Evolutionary conservation across 2,113 vertebrate species (phyloP).

Genomic region (Chelonoidis abingdonii): DNA sequence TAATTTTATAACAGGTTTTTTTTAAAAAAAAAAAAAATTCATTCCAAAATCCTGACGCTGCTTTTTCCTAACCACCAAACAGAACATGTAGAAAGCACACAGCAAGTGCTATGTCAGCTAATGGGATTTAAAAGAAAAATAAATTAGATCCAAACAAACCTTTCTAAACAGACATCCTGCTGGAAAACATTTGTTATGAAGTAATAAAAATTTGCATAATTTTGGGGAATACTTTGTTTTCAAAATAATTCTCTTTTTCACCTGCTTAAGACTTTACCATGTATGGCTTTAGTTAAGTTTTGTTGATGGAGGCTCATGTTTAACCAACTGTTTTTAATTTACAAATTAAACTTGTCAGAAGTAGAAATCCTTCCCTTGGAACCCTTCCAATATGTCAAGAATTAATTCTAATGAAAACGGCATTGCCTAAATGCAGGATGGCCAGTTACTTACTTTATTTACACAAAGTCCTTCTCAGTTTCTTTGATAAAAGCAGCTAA

Average conservation of each 20-base stretch:
- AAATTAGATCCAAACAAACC: slow-evolving; percentile 62
- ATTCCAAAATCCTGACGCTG: not conserved
- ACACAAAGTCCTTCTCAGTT: slow-evolving; percentile 99
- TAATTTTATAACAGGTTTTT: not conserved
- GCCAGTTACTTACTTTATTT: slow-evolving; percentile 99
- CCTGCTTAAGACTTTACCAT: slow-evolving; percentile 82
- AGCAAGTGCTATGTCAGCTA: slow-evolving; percentile 51
- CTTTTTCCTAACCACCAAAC: not conserved
- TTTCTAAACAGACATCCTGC: slow-evolving; percentile 62
- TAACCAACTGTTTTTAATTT: slow-evolving; percentile 92
- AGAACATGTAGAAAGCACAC: not conserved
- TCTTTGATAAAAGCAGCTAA: slow-evolving; percentile 99
- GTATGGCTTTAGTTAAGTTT: slow-evolving; percentile 87
- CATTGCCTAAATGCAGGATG: slow-evolving; percentile 93
- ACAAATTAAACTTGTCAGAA: slow-evolving; percentile 92
- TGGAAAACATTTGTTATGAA: slow-evolving; percentile 79
- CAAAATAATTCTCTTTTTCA: slow-evolving; percentile 84
- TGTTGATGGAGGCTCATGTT: slow-evolving; percentile 87
- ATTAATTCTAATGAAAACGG: slow-evolving; percentile 91
- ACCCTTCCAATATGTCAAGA: slow-evolving; percentile 89
- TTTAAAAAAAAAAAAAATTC: not conserved
- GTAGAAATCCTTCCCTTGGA: slow-evolving; percentile 87
- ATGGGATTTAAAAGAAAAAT: slow-evolving; percentile 66
- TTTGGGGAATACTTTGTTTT: slow-evolving; percentile 81
- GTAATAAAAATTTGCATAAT: slow-evolving; percentile 84